Evolutionary conservation across 2,113 vertebrate species (phyloP).

Genomic region (Zonotrichia leucophrys): DNA sequence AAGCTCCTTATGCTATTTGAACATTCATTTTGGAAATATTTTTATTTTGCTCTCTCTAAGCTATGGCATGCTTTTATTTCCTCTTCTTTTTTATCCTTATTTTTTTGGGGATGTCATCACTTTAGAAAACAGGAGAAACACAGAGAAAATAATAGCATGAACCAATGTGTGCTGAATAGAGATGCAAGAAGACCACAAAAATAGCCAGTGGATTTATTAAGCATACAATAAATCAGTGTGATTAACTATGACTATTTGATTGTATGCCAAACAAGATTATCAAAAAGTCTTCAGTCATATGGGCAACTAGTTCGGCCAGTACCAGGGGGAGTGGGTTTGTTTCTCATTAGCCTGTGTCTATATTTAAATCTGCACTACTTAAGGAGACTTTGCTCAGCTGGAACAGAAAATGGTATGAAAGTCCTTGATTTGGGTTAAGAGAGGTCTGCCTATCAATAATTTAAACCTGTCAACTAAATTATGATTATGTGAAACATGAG

Average conservation of each 20-base stretch:
- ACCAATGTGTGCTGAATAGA: not conserved
- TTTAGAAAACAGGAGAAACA: not conserved
- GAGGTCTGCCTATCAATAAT: not conserved
- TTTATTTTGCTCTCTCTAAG: conserved; percentile 30
- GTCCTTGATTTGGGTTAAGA: not conserved
- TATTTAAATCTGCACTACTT: not conserved
- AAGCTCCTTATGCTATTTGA: not conserved
- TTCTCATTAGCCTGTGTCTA: not conserved
- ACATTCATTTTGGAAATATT: conserved; percentile 6
- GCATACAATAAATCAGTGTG: not conserved
- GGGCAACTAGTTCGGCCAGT: not conserved
- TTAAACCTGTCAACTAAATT: not conserved
- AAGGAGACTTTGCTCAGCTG: not conserved
- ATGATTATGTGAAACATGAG: not conserved
- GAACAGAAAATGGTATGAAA: not conserved
- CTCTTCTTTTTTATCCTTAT: not conserved
- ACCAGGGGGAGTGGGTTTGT: not conserved
- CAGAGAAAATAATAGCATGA: not conserved
- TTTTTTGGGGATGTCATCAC: not conserved
- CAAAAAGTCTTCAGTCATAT: not conserved
- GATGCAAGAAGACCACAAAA: not conserved
- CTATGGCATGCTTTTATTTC: not conserved
- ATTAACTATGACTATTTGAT: not conserved
- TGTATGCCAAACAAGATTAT: not conserved
- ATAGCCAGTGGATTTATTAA: not conserved